These are phyloP conservation scores for Ictalurus furcatus DNA, from an alignment of 2,113 vertebrate genomes.

Conservation along the genomic window DNA sequence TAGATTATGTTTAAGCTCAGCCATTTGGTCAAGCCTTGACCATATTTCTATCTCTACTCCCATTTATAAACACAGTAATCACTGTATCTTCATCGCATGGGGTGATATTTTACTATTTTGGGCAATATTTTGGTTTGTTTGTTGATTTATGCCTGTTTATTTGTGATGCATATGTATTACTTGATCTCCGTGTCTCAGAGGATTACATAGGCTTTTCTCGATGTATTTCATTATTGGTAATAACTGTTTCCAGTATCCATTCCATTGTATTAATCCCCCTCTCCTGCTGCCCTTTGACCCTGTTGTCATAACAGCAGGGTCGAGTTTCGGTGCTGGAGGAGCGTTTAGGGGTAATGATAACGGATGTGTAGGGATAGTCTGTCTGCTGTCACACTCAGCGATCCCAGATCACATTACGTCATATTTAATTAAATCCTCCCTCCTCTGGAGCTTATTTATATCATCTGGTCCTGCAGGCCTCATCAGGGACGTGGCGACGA, in stretches of 20 bases:
- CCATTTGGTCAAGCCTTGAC: not conserved
- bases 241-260: slow-evolving; percentile 24
- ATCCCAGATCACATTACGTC: slow-evolving; percentile 60
- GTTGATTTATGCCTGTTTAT: not conserved
- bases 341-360: slow-evolving; percentile 51
- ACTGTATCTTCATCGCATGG: not conserved
- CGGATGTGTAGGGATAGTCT: slow-evolving; percentile 20
- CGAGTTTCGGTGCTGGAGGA: slow-evolving; percentile 33
- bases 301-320: slow-evolving; percentile 56
- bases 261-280: slow-evolving; percentile 2
- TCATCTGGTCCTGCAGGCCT: slow-evolving; percentile 42
- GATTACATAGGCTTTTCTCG: not conserved
- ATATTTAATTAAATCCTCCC: slow-evolving; percentile 59
- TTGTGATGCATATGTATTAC: not conserved
- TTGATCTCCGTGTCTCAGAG: not conserved
- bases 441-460: slow-evolving; percentile 55
- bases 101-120: not conserved
- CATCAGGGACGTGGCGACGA: not conserved
- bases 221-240: slow-evolving; percentile 17
- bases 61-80: not conserved
- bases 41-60: not conserved
- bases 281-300: slow-evolving; percentile 41
- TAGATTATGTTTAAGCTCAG: not conserved
- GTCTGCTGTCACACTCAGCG: slow-evolving; percentile 46
- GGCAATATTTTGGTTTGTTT: not conserved